Evolutionary conservation across 2,888 invertebrate genomes (phyloP), one percentile per base, ranked within the genome.

Genomic region (Oligia fasciuncula): DNA sequence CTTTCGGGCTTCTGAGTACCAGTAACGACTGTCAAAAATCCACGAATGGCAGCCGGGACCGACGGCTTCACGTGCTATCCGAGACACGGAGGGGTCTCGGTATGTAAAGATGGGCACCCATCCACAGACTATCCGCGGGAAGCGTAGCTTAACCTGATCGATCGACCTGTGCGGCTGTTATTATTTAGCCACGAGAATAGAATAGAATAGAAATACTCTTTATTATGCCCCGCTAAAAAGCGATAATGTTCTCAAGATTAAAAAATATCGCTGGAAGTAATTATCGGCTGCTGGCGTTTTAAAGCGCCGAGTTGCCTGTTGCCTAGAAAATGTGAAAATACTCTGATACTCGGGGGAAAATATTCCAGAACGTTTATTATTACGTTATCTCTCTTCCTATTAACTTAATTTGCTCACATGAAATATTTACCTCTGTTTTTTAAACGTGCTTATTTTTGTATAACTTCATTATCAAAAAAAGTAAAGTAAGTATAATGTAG

Each of bases 251-350:
- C 35, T 66, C 40, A 66, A n/a, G 49, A 69, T 68, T 66, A 73
- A 83, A 83, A 73, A 73, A 67, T 57, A 80, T 80, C 19, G 79
- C 46, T 79, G 35, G 29, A 79, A 83, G 83, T 79, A 83, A 68
- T 75, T 80, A 83, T 75, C 68, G 80, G 63, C 29, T 40, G n/a
- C 49, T 23, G 6, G 43, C 14, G 77, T 66, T 76, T 67, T 17
- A 49, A 80, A 51, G 57, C 65, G 9, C 49, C 35, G 35, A 19
- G 40, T 70, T 70, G 66, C 73, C 19, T 57, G 57, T 43, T 73
- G 19, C 66, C 66, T 71, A 63, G 57, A 83, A 79, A 83, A 75
- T 80, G 57, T 63, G 46, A 80, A 73, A 83, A 71, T 69, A 73
- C 72, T 49, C 43, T 17, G 43, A 71, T 67, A 29, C 43, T 49